Evolutionary conservation across 2,113 vertebrate genomes (phyloP).

Genomic region (Aphelocoma coerulescens): DNA sequence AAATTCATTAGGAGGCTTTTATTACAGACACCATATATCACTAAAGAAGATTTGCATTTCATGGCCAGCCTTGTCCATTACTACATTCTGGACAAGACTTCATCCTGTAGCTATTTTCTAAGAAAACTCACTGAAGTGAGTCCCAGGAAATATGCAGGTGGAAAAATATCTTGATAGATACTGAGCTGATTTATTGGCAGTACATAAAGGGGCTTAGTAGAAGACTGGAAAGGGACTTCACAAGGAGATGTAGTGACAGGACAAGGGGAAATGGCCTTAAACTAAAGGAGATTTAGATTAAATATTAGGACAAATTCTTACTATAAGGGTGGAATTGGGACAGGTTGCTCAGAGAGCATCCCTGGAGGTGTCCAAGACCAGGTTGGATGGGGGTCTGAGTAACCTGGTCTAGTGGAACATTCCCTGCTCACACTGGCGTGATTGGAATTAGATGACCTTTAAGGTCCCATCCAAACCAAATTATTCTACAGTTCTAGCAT

Average conservation of each 20-base stretch:
- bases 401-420: not conserved
- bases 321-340: not conserved
- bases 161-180: not conserved
- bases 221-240: not conserved
- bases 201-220: not conserved
- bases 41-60: not conserved
- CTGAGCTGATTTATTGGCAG: not conserved
- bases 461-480: not conserved
- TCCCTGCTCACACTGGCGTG: fast-evolving
- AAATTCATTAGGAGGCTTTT: not conserved
- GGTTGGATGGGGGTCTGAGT: not conserved
- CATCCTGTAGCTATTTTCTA: not conserved
- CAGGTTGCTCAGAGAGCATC: not conserved
- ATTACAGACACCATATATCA: not conserved
- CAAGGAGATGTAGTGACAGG: not conserved
- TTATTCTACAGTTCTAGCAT: not conserved
- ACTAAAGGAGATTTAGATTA: not conserved
- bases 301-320: not conserved
- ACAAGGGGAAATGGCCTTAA: not conserved
- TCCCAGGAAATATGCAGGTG: not conserved
- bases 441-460: not conserved
- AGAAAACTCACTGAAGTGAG: not conserved
- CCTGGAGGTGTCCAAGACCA: not conserved
- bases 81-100: not conserved
- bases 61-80: not conserved